Evolutionary conservation across 2,888 invertebrate species (phyloP), one percentile per base, ranked within the genome.

Genomic region (Nymphalis c-album): DNA sequence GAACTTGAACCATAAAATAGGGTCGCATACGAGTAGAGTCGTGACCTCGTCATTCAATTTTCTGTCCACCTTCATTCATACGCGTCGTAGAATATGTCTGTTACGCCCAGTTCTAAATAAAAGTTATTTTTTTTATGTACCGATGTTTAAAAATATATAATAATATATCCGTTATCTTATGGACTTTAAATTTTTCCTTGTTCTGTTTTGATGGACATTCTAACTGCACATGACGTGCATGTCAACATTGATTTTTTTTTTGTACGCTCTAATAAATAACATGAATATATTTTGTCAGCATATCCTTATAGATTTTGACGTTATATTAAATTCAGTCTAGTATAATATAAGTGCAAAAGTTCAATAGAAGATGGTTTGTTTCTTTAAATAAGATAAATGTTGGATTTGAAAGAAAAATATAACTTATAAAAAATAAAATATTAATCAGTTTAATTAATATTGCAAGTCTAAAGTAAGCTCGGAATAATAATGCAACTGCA

Each of bases 21-120:
- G 85, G 85, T 83, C 85, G 78, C 76, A 76, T 77, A 79, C 80
- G 78, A 78, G 76, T 76, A 67, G 76, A 85, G 84, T 85, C 86
- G 78, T 83, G 86, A 85, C 84, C 87, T 76, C 78, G 73, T 72
- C 77, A 74, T 70, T 76, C 78, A 78, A 71, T 73, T 76, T 71
- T 69, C 73, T 68, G 77, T 76, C 75, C 77, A 72, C 70, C 73
- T 77, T 72, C 74, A 74, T 78, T 74, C 72, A 74, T 71, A 73
- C 73, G 53, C 55, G 55, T 63, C 68, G 50, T 59, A 48, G 61
- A 48, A 55, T 61, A 64, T 65, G 68, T 63, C 70, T 50, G 63
- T 62, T 59, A 58, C 58, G 60, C 63, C 63, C 63, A 50, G 45
- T 60, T 40, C 47, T 63, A 60, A 10, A 46, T 53, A 46, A 40